These are phyloP conservation scores for Euspilapteryx auroguttella DNA, from an alignment of 2,888 invertebrate genomes.

Conservation along the genomic window DNA sequence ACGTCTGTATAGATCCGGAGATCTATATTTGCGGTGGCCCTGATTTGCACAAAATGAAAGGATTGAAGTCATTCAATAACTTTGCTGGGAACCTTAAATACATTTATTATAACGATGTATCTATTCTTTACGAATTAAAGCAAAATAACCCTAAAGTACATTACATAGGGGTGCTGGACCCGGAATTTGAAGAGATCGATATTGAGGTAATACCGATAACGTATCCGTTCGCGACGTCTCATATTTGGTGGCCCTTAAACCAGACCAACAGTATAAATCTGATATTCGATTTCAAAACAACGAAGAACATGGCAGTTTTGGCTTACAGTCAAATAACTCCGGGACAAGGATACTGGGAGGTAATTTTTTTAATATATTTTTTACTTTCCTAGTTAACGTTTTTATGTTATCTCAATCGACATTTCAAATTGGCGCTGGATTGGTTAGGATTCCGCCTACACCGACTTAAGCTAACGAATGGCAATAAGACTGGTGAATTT, in stretches of 20 bases:
- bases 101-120: slow-evolving; percentile 91
- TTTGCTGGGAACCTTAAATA: slow-evolving; percentile 89
- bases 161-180: slow-evolving; percentile 76
- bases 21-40: slow-evolving; percentile 92
- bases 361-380: slow-evolving; percentile 40
- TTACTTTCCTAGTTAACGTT: too few relatives aligned
- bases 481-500: too few relatives aligned
- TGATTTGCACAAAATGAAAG: slow-evolving; percentile 79
- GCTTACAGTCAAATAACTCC: slow-evolving; percentile 81
- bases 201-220: slow-evolving; percentile 89
- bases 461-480: too few relatives aligned
- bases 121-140: slow-evolving; percentile 85
- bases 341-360: slow-evolving; percentile 86
- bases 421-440: too few relatives aligned
- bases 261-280: slow-evolving; percentile 73
- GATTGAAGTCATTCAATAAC: slow-evolving; percentile 79
- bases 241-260: slow-evolving; percentile 87
- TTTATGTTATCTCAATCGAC: too few relatives aligned
- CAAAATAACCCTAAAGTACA: slow-evolving; percentile 84
- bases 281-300: slow-evolving; percentile 86
- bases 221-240: slow-evolving; percentile 87
- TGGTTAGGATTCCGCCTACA: too few relatives aligned
- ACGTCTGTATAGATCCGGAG: slow-evolving; percentile 89
- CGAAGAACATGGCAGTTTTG: slow-evolving; percentile 79
- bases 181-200: slow-evolving; percentile 81